Evolutionary conservation across 2,113 vertebrate species (phyloP), one percentile per base, ranked within the genome.

Genomic region (Barnardius zonarius): DNA sequence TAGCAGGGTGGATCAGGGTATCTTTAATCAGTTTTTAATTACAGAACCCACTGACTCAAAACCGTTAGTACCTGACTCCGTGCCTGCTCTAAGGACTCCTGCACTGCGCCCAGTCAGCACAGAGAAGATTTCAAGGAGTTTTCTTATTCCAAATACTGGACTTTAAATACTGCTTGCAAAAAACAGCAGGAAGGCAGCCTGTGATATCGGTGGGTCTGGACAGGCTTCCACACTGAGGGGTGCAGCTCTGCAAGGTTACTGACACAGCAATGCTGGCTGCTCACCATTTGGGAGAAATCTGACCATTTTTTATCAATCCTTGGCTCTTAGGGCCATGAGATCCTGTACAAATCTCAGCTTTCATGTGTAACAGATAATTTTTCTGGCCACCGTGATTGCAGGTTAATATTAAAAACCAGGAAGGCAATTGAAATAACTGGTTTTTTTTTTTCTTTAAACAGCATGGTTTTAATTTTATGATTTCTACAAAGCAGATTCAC

Each of bases 21-120:
- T 90, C 82, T 94, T 83, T 70, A 87, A 95, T 94, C 78, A 76
- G 86, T 83, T 95, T 95, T 94, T 95, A 97, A 95, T 97, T 97
- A 91, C 78, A 64, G 81, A 79, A 82, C 9, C 15, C 82, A 84
- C 89, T 86, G 95, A 92, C 33, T 95, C 91, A 95, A 92, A 93
- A 76, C 88, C 31, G 25, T 85, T 23, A 28, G 44, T 79, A 91
- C 91, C 93, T 95, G 91, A 84, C 55, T 90, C 48, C 18, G 63
- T 61, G 78, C 35, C 43, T 7, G 23, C 79, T 63, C 2, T 2
- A 44, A 35, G 46, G 59, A 9, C 25, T 91, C 46, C 83, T 82
- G 73, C 61, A 28, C 62, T 15, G 17, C 51, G 19, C 67, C 39
- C 68, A 77, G 44, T 8, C 43, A 11, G 33, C 2, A 3, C 41